Percentiles rank a stretch among this genome's conserved stretches.
Evolutionary conservation across 1,140 invertebrate genomes (phyloP).

Genomic region (Coelopa frigida): DNA sequence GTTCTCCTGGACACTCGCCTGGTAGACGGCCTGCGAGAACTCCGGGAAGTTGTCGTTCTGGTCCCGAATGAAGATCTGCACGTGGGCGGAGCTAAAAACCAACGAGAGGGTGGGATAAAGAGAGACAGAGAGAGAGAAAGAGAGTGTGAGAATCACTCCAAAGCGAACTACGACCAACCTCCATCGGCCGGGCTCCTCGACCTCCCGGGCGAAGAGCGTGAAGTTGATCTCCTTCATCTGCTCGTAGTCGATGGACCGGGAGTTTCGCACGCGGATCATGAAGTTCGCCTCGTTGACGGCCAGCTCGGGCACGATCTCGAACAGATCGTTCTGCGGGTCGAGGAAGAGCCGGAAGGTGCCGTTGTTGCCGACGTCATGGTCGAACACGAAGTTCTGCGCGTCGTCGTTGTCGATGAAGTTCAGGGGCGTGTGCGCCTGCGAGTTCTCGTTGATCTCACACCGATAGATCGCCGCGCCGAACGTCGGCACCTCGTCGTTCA

Average conservation of each 20-base stretch:
- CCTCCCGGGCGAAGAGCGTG: constrained; percentile 77
- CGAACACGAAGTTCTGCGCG: constrained; percentile 77
- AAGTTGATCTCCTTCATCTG: constrained; percentile 72
- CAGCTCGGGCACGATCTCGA: constrained; percentile 80
- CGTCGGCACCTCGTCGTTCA: constrained; percentile 87
- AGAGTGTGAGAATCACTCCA: neutral
- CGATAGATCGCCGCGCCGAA: constrained; percentile 73
- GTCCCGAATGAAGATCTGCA: constrained; percentile 80
- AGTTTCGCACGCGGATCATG: constrained; percentile 80
- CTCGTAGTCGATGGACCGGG: constrained; percentile 80
- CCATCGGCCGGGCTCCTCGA: constrained; percentile 50
- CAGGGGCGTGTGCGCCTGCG: constrained; percentile 81
- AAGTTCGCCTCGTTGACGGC: constrained; percentile 91
- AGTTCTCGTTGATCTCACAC: constrained; percentile 87
- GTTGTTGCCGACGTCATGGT: constrained; percentile 91
- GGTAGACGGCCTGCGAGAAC: constrained; percentile 72
- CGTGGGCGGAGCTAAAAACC: constrained; percentile 61
- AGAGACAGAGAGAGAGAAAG: neutral
- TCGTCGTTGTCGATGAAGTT: constrained; percentile 75
- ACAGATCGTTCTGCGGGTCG: constrained; percentile 72
- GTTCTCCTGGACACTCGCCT: constrained; percentile 75
- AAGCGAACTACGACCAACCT: constrained; percentile 19
- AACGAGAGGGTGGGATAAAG: neutral
- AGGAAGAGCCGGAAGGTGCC: constrained; percentile 82
- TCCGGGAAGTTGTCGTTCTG: constrained; percentile 92